These are phyloP conservation scores for Etheostoma spectabile DNA, from an alignment of 2,113 vertebrate genomes.

Conservation along the genomic window DNA sequence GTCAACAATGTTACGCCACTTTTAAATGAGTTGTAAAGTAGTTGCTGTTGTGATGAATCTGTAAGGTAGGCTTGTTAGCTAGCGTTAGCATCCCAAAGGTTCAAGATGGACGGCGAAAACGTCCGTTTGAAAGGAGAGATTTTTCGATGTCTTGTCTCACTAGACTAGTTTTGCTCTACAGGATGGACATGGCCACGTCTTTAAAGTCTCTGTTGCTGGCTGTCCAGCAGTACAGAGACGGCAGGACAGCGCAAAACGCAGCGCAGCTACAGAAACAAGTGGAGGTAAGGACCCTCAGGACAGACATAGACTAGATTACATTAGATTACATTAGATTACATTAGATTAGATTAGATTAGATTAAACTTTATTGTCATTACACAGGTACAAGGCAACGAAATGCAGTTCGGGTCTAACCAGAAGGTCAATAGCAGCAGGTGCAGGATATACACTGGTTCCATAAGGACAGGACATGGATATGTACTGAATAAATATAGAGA, in stretches of 20 bases:
- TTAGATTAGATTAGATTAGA: too few relatives aligned
- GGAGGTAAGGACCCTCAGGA: constrained; percentile 79
- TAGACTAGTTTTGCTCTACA: neutral
- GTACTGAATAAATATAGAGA: too few relatives aligned
- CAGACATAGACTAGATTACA: too few relatives aligned
- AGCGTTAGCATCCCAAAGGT: neutral
- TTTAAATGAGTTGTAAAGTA: neutral
- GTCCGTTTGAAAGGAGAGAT: neutral
- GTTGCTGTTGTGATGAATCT: neutral
- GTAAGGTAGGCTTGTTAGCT: neutral
- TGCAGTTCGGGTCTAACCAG: too few relatives aligned
- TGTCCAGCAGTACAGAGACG: constrained; percentile 87
- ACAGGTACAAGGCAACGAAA: too few relatives aligned
- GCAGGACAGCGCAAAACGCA: constrained; percentile 82
- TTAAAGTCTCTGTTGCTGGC: constrained; percentile 91
- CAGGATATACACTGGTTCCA: too few relatives aligned
- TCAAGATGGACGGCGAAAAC: neutral
- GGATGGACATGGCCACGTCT: constrained; percentile 89
- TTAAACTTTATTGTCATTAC: too few relatives aligned
- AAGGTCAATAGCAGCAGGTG: too few relatives aligned
- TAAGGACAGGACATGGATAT: too few relatives aligned
- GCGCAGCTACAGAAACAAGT: constrained; percentile 88
- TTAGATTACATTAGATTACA: too few relatives aligned
- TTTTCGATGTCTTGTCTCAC: too few relatives aligned
- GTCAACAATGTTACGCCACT: fast-evolving